Evolutionary conservation across 2,888 invertebrate genomes (phyloP).

Genomic region (Drosophila lacicola): DNA sequence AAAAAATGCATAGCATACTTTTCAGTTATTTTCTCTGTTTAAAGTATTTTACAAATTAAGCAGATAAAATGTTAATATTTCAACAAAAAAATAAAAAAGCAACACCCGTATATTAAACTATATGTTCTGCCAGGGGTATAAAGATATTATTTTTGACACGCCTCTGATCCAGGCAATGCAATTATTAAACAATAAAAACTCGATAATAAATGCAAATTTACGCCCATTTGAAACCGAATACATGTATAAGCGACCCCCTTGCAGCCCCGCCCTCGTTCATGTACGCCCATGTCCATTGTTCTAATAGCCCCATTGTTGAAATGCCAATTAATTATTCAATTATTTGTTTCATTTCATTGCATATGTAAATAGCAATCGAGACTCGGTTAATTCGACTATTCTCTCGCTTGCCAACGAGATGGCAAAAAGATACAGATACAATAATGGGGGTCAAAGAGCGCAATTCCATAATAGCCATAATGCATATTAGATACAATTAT

Average conservation of each 20-base stretch:
- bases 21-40: background rate
- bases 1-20: background rate
- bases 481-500: slow-evolving; percentile 6
- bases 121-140: slow-evolving; percentile 27
- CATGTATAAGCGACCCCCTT: slow-evolving; percentile 2
- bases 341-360: slow-evolving; percentile 48
- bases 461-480: slow-evolving; percentile 1
- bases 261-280: background rate
- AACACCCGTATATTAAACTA: background rate
- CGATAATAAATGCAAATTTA: background rate
- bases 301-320: slow-evolving; percentile 45
- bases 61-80: too few relatives aligned
- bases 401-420: background rate
- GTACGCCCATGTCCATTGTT: slow-evolving; percentile 33
- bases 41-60: too few relatives aligned
- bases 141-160: background rate
- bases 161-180: slow-evolving; percentile 1
- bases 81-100: background rate
- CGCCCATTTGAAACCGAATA: slow-evolving; percentile 9
- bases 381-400: slow-evolving; percentile 5
- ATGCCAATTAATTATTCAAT: slow-evolving; percentile 57
- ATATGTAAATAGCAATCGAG: slow-evolving; percentile 41
- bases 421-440: background rate
- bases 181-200: slow-evolving; percentile 12
- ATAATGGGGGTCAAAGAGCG: background rate